Conservation (phyloP, 1,140 invertebrate genomes). For the Atta texana region DNA sequence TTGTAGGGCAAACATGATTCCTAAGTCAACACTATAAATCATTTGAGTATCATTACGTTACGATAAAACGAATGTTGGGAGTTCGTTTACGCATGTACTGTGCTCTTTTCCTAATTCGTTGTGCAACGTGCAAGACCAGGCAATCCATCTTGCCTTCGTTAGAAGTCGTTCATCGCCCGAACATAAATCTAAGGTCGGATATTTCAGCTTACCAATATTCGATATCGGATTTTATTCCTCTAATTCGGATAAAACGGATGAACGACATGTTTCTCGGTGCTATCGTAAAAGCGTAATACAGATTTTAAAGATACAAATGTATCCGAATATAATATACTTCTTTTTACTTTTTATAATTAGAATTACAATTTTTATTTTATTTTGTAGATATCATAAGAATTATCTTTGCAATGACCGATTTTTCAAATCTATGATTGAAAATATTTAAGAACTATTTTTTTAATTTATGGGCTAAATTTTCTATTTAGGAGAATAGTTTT, state of each 20-base stretch:
- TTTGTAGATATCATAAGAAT: neutral
- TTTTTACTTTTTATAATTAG: neutral
- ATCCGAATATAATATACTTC: neutral
- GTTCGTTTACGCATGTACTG: neutral
- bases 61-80: conserved; percentile 54
- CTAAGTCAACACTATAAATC: conserved; percentile 39
- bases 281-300: neutral
- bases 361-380: neutral
- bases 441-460: neutral
- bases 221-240: conserved; percentile 58
- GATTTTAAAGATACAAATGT: neutral
- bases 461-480: neutral
- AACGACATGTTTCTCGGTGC: conserved; percentile 9
- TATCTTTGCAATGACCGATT: neutral
- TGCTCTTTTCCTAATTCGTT: conserved; percentile 12
- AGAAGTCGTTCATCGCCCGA: conserved; percentile 64
- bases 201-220: conserved; percentile 55
- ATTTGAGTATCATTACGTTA: conserved; percentile 63
- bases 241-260: conserved; percentile 33
- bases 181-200: conserved; percentile 66
- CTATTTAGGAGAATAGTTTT: neutral
- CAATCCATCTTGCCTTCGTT: conserved; percentile 67
- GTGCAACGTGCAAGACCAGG: neutral
- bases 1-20: neutral
- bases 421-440: neutral